Percentiles rank a stretch among this genome's conserved stretches.
phyloP scores from a whole-genome alignment of 2,888 invertebrate species.

The Athalia rosae region DNA sequence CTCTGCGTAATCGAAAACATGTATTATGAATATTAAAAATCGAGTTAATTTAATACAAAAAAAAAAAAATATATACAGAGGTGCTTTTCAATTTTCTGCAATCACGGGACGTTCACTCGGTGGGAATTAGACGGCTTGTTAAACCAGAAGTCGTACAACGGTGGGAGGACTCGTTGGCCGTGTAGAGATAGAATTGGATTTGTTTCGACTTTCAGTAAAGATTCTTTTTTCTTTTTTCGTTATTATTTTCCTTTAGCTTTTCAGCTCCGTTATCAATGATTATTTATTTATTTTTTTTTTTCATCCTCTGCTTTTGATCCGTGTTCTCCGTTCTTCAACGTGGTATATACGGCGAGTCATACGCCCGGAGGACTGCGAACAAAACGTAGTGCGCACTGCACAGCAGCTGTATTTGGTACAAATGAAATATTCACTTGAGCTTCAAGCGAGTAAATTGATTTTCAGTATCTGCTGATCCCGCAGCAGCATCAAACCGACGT shows the following conservation, averaged over 20 bases:
- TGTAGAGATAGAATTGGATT: slow-evolving; percentile 2
- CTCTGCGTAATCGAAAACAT: too few species aligned
- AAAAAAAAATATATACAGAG: too few species aligned
- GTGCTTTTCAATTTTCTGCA: slow-evolving; percentile 1
- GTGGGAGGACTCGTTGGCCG: not conserved
- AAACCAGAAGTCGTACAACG: not conserved
- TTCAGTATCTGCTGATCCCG: not conserved
- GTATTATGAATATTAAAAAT: too few species aligned
- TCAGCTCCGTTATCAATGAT: too few species aligned
- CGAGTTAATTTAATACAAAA: too few species aligned
- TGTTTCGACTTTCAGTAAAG: not conserved
- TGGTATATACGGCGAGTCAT: not conserved
- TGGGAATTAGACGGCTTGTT: slow-evolving; percentile 13
- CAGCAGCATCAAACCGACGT: not conserved
- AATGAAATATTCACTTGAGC: not conserved
- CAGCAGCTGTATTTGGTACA: too few species aligned
- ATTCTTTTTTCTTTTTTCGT: not conserved
- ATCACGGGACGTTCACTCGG: slow-evolving; percentile 17
- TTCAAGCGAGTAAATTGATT: slow-evolving; percentile 15
- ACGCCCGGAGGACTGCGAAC: too few species aligned
- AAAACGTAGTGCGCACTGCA: too few species aligned
- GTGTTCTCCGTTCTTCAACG: not conserved
- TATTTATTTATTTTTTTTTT: not conserved
- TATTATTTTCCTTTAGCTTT: not conserved
- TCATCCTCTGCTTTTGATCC: not conserved